Evolutionary conservation across 1,140 invertebrate species (phyloP), one percentile per base, ranked within the genome.

Genomic region (Brachystomella parvula): DNA sequence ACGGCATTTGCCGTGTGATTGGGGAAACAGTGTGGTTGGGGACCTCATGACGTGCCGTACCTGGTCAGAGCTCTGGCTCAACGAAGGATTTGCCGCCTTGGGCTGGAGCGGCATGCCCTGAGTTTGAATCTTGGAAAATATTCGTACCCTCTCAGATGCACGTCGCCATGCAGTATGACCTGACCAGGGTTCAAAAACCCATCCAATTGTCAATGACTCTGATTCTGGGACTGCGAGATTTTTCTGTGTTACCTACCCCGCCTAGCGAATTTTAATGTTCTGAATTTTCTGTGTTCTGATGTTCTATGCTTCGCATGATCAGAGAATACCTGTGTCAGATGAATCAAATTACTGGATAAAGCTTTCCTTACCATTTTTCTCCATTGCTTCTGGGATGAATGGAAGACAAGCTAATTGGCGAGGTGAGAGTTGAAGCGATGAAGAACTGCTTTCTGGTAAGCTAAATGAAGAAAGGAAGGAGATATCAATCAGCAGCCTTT

Each of bases 221-320:
- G 88, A 92, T 74, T 92, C 97, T 79, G 94, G 97, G 6, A 88
- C 86, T 68, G 90, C 95, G 76, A 92, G 96, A 64, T 97, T 97
- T 77, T 94, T 97, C 77, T 82, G 84, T 56, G 96, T 97, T 69
- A 95, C 92, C 0, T 97, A 97, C 75, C n/a, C n/a, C 39, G n/a
- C 9, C n/a, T 44, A 12, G 9, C 9, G 39, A 44, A 44, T 12
- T 12, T n/a, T 12, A 44, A 12, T 44, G n/a, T 44, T 12, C 39
- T 44, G 9, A n/a, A 44, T 44, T 44, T 12, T 44, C n/a, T n/a
- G n/a, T n/a, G n/a, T n/a, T 12, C 9, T 44, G 9, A 6, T 15
- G 3, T n/a, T 53, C 90, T 0, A 86, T 97, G 19, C 89, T 97
- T 28, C 82, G 93, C 32, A 97, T 97, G 94, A 93, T 96, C 89